Evolutionary conservation across 1,140 invertebrate genomes (phyloP).

Genomic region (Aphaenogaster rudis): DNA sequence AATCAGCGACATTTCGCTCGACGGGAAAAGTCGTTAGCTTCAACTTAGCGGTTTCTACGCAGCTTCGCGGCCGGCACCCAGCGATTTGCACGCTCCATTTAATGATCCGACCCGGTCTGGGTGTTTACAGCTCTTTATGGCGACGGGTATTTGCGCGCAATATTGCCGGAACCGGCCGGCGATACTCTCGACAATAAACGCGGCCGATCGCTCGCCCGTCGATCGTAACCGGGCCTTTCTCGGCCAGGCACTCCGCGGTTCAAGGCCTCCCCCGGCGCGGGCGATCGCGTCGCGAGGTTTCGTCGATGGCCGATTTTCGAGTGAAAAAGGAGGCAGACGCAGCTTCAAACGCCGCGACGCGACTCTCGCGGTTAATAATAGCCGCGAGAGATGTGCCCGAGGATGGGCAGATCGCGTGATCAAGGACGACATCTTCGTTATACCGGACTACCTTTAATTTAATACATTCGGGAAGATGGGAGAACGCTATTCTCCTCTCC

Average conservation of each 20-base stretch:
- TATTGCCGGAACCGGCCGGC: neutral
- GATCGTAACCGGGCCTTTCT: conserved; percentile 12
- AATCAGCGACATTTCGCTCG: neutral
- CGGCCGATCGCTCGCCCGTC: neutral
- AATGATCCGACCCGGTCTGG: neutral
- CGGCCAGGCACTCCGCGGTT: neutral
- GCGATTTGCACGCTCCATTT: conserved; percentile 31
- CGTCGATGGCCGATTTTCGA: conserved; percentile 16
- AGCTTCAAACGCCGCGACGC: neutral
- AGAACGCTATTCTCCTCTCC: neutral
- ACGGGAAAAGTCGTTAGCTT: neutral
- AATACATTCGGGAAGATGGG: conserved; percentile 6
- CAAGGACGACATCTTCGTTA: conserved; percentile 54
- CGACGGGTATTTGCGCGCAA: neutral
- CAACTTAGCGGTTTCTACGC: neutral
- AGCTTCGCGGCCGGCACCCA: neutral
- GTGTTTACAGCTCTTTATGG: conserved; percentile 30
- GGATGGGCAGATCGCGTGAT: conserved; percentile 29
- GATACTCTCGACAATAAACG: neutral
- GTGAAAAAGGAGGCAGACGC: neutral
- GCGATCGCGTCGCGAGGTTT: conserved; percentile 3
- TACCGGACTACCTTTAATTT: conserved; percentile 4
- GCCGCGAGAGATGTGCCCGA: conserved; percentile 9
- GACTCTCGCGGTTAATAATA: conserved; percentile 29
- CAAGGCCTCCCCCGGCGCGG: neutral